Conservation (phyloP, 2,888 invertebrate genomes). For the Volucella bombylans region DNA sequence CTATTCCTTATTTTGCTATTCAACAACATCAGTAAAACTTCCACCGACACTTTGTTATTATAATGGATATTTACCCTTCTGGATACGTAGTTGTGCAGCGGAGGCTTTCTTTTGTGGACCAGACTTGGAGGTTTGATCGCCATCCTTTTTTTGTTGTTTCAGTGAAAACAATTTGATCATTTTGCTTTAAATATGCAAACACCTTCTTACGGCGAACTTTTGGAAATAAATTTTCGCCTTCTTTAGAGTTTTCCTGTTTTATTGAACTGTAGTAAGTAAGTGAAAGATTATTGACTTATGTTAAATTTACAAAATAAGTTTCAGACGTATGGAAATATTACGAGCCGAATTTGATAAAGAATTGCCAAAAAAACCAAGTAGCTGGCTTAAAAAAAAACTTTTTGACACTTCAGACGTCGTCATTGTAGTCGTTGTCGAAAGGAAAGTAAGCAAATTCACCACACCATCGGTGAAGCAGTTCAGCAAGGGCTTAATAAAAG, state of each 20-base stretch:
- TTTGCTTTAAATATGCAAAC: constrained; percentile 63
- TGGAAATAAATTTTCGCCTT: constrained; percentile 18
- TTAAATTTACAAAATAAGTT: constrained; percentile 56
- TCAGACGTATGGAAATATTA: constrained; percentile 46
- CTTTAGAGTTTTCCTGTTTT: constrained; percentile 50
- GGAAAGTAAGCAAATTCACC: constrained; percentile 17
- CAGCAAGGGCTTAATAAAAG: not conserved
- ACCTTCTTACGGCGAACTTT: constrained; percentile 41
- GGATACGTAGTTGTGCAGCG: constrained; percentile 97
- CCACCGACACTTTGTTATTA: not conserved
- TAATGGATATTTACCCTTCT: constrained; percentile 89
- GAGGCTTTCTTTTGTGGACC: constrained; percentile 95
- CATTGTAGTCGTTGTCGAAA: constrained; percentile 2
- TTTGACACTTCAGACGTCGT: constrained; percentile 61
- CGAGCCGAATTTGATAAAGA: constrained; percentile 62
- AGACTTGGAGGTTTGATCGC: constrained; percentile 90
- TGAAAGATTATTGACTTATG: constrained; percentile 32
- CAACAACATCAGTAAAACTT: not conserved
- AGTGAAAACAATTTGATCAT: constrained; percentile 99
- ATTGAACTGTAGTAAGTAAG: constrained; percentile 31
- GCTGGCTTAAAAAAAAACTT: constrained; percentile 44
- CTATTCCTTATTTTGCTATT: not conserved
- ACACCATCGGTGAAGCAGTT: not conserved
- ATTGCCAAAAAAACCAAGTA: constrained; percentile 70
- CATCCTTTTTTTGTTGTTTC: constrained; percentile 99